These are phyloP conservation scores for Acrobasis suavella DNA, from an alignment of 2,888 invertebrate species.

Conservation along the genomic window DNA sequence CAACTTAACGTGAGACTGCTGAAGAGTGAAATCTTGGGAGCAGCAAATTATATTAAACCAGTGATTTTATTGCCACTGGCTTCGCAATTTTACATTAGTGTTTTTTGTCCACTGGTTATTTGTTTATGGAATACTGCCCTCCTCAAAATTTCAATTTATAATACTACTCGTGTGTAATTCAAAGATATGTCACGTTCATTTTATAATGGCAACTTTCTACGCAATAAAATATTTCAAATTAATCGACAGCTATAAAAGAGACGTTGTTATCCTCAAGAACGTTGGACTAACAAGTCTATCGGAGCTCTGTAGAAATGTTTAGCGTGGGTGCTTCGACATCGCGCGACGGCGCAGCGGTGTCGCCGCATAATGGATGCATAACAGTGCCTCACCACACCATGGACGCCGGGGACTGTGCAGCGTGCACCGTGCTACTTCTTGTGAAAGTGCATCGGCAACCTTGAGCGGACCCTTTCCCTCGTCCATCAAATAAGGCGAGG, in stretches of 20 bases:
- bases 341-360: conserved; percentile 47
- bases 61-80: too few relatives aligned
- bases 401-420: background rate
- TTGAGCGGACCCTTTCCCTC: conserved; percentile 78
- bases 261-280: conserved; percentile 25
- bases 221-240: conserved; percentile 21
- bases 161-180: background rate
- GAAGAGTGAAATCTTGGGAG: too few relatives aligned
- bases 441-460: conserved; percentile 79
- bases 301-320: conserved; percentile 43
- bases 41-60: too few relatives aligned
- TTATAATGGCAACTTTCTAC: conserved; percentile 14
- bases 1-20: too few relatives aligned
- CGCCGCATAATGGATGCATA: conserved; percentile 58
- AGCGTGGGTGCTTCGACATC: conserved; percentile 63
- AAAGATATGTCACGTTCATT: background rate
- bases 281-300: conserved; percentile 30
- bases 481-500: conserved; percentile 66
- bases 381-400: background rate
- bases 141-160: background rate
- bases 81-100: too few relatives aligned
- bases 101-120: too few relatives aligned
- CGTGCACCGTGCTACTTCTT: conserved; percentile 59
- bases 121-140: too few relatives aligned
- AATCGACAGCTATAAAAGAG: conserved; percentile 25